phyloP scores from a whole-genome alignment of 2,113 vertebrate genomes.

The Chionodraco myersi region DNA sequence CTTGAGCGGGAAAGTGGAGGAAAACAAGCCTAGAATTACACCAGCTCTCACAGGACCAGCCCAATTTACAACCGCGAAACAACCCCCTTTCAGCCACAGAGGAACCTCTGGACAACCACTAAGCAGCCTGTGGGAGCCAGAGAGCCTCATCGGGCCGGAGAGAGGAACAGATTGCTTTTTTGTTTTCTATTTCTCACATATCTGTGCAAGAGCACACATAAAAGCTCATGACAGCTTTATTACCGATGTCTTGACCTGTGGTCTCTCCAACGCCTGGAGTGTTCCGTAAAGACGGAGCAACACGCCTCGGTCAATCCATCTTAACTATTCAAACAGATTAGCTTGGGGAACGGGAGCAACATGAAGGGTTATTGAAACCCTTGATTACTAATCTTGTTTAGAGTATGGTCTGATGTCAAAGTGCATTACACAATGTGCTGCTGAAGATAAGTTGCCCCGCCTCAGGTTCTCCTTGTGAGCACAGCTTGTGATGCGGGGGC shows the following conservation, averaged over 20 bases:
- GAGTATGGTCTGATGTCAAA: conserved; percentile 20
- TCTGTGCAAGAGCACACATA: neutral
- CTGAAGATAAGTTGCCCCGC: neutral
- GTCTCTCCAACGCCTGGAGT: conserved; percentile 44
- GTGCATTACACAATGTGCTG: conserved; percentile 22
- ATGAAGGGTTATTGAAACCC: conserved; percentile 24
- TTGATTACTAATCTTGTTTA: conserved; percentile 57
- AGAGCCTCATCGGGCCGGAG: conserved; percentile 41
- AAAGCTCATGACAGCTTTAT: conserved; percentile 12
- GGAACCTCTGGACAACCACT: conserved; percentile 72
- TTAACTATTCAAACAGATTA: conserved; percentile 53
- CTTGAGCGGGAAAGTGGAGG: conserved; percentile 51
- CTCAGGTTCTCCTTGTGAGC: conserved; percentile 16
- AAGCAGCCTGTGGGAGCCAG: conserved; percentile 57
- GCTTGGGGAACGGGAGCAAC: conserved; percentile 48
- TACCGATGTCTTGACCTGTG: conserved; percentile 11
- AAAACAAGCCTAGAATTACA: conserved; percentile 79
- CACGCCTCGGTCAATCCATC: conserved; percentile 30
- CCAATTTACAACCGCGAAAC: conserved; percentile 81
- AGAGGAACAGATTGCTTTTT: neutral
- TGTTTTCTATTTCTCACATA: conserved; percentile 1
- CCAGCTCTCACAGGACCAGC: conserved; percentile 70
- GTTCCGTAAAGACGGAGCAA: conserved; percentile 11
- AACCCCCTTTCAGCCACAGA: conserved; percentile 74
- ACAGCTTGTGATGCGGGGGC: conserved; percentile 21